Evolutionary conservation across 2,113 vertebrate genomes (phyloP), one percentile per base, ranked within the genome.

Genomic region (Phalacrocorax brasilianus): DNA sequence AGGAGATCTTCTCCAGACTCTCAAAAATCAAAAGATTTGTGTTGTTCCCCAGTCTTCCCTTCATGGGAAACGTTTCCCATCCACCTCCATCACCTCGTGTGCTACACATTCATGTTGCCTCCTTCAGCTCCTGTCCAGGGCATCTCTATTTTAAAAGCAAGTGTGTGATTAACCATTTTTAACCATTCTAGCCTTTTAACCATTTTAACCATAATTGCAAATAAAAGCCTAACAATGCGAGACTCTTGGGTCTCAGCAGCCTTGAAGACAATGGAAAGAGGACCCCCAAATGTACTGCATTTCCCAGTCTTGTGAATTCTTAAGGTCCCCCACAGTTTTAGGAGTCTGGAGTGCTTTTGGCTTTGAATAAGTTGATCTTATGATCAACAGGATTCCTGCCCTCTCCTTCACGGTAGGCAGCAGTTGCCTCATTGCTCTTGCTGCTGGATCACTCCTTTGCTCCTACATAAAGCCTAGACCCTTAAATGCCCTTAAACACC

Each of bases 371-470:
- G 49, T 22, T 2, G 2, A 53, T 62, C 62, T 63, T n/a, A 14
- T 1, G 24, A 82, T 12, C 24, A 16, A 7, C 17, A 77, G 32
- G 47, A 71, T 47, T 49, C 35, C 63, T 35, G 30, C 11, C 30
- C 53, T 35, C 0, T 0, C 42, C 66, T n/a, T 71, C 47, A 11
- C 0, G 0, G 47, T 45, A 75, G 42, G 20, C 53, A 56, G 53
- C 28, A 21, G 35, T 42, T 45, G 17, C 58, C 53, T 38, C 2
- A 1, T 65, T 44, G 68, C 50, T 66, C 38, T 49, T 35, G 44
- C 70, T 82, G n/a, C 52, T 27, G 70, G 9, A 20, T 68, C 56
- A 63, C 66, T 79, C 47, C 5, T 62, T 77, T 66, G 27, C 11
- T 84, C 33, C 55, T 27, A 3, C 65, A 63, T 61, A 71, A 81